These are phyloP conservation scores for Argyresthia goedartella DNA, from an alignment of 2,888 invertebrate genomes.

Conservation along the genomic window DNA sequence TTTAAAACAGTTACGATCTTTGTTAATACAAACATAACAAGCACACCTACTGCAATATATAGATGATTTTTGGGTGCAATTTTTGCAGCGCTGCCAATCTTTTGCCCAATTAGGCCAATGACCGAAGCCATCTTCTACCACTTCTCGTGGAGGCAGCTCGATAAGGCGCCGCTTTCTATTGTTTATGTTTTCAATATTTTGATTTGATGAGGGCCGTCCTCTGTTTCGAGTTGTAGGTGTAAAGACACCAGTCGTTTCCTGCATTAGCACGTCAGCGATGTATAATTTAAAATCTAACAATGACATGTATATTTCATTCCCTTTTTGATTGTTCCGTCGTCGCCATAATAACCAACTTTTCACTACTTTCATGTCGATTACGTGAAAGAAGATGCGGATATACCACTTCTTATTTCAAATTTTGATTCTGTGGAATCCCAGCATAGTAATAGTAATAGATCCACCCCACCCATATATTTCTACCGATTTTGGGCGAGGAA, in stretches of 20 bases:
- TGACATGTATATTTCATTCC: background rate
- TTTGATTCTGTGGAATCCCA: conserved; percentile 19
- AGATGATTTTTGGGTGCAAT: background rate
- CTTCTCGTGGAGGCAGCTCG: background rate
- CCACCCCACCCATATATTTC: conserved; percentile 19
- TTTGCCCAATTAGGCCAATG: background rate
- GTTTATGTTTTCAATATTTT: no score
- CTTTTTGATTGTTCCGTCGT: no score
- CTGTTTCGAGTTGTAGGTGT: background rate
- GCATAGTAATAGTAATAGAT: conserved; percentile 17
- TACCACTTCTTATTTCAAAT: conserved; percentile 26
- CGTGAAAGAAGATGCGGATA: conserved; percentile 19
- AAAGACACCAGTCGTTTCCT: background rate
- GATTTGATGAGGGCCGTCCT: background rate
- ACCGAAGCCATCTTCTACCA: background rate
- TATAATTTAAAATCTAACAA: background rate
- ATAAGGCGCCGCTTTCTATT: background rate
- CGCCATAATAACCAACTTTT: conserved; percentile 19
- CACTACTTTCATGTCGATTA: conserved; percentile 16
- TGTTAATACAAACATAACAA: background rate
- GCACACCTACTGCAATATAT: background rate
- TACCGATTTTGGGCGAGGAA: conserved; percentile 17
- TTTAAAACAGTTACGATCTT: no score
- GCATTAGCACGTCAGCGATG: background rate
- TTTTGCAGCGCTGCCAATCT: no score